These are phyloP conservation scores for Acestrorhynchus altus DNA, from an alignment of 2,797 vertebrate genomes.

Conservation along the genomic window DNA sequence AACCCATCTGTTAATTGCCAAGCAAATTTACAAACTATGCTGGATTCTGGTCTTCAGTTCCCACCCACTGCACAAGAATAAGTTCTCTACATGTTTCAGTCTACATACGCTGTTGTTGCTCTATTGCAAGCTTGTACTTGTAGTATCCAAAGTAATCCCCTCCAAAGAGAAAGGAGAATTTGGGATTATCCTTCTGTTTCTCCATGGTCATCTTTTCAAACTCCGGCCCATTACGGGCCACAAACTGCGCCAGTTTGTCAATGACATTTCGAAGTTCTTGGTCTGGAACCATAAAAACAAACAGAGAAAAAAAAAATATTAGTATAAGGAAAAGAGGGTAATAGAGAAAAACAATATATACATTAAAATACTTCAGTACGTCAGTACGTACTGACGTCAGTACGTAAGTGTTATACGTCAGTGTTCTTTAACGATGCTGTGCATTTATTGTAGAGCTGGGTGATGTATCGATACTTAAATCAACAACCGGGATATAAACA, in stretches of 20 bases:
- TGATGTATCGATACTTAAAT: no score
- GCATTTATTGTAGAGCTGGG: no score
- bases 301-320: not conserved
- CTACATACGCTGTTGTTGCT: slow-evolving; percentile 94
- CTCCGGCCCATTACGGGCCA: slow-evolving; percentile 94
- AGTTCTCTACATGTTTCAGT: slow-evolving; percentile 19
- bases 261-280: slow-evolving; percentile 98
- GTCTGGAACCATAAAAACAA: slow-evolving; percentile 74
- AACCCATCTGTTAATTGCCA: no score
- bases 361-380: no score
- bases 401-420: no score
- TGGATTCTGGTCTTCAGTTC: no score
- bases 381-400: no score
- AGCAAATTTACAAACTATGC: no score
- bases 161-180: slow-evolving; percentile 97
- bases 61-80: not conserved
- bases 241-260: slow-evolving; percentile 97
- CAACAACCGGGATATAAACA: no score
- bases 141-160: slow-evolving; percentile 98
- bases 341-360: no score
- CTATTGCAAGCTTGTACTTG: slow-evolving; percentile 94
- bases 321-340: no score
- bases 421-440: no score
- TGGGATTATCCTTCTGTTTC: slow-evolving; percentile 97
- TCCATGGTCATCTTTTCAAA: slow-evolving; percentile 99